A percentile compares a stretch with the other conserved stretches of the same genome.
phyloP scores from a whole-genome alignment of 2,113 vertebrate genomes.

The Pantherophis guttatus region DNA sequence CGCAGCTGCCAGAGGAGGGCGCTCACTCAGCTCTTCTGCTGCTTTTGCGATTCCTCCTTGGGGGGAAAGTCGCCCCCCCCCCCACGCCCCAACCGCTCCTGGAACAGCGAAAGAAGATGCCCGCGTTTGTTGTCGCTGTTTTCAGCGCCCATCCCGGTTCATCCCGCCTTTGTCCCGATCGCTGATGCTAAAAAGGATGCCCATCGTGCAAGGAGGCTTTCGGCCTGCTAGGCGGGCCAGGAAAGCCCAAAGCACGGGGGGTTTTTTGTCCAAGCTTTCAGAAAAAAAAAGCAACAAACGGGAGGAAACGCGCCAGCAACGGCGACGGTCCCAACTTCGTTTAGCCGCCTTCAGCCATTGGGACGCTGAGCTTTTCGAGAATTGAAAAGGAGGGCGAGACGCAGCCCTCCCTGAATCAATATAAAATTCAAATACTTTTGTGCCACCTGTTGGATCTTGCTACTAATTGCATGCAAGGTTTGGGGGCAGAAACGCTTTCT shows the following conservation, averaged over 20 bases:
- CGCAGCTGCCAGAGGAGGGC: constrained; percentile 57
- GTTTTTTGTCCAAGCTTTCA: not conserved
- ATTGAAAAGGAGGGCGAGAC: not conserved
- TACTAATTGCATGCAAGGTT: constrained; percentile 66
- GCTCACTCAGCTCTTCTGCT: constrained; percentile 15
- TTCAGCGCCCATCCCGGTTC: not conserved
- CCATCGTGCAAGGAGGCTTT: too few species aligned
- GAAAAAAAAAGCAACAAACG: not conserved
- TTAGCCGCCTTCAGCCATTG: not conserved
- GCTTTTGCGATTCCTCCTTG: not conserved
- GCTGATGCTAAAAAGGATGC: not conserved
- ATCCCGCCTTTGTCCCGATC: not conserved
- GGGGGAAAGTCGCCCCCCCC: not conserved
- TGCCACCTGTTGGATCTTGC: constrained; percentile 79
- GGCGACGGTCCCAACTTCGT: not conserved
- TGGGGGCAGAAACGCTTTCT: not conserved
- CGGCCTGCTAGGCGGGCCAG: too few species aligned
- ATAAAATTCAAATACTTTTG: constrained; percentile 74
- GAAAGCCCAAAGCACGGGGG: not conserved
- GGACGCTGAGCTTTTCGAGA: not conserved
- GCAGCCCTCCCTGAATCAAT: constrained; percentile 40
- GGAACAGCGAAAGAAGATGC: not conserved
- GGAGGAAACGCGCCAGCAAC: not conserved
- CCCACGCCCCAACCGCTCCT: rapidly evolving
- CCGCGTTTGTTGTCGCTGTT: not conserved